Base-by-base conservation (phyloP, 2,797 vertebrate species). In the Capromys pilorides region DNA sequence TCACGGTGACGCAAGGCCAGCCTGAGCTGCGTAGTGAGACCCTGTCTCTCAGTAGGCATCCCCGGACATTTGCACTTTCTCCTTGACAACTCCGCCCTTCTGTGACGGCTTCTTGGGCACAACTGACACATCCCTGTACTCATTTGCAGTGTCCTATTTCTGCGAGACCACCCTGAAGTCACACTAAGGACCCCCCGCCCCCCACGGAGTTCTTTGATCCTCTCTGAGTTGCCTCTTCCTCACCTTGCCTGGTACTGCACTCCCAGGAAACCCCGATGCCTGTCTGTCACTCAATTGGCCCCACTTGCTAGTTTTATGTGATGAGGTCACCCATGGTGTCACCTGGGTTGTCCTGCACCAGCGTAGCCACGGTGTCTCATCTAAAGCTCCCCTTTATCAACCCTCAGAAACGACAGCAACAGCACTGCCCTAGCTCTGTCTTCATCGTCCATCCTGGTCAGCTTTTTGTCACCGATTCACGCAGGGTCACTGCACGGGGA, bases 171-270 rank as follows among this genome's bases (percentile, higher is more conserved):
- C 14, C 31, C 33, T 7, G 4, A 18, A 21, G 10, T n/a, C 13
- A 3, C 16, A 28, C 33, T 69, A 4, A 39, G 3, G 6, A 26
- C 13, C 54, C 0, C 6, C 19, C 0, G 6, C 28, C 19, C 28
- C 19, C 41, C 57, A 31, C 1, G 4, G 64, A 24, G 3, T 14
- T 33, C 26, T 28, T 51, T 21, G 22, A 6, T 33, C 6, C 6
- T 1, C 41, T 39, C 45, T 12, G 7, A 13, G 22, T 4, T 33
- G 24, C 21, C 1, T 18, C 24, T 3, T 5, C 19, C 3, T 64
- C 1, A 1, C 2, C 31, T 45, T 1, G 5, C 8, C 7, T 51
- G 6, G 8, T 18, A 51, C 22, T 19, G 9, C 24, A 2, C 0
- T 49, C 54, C 66, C 62, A 79, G 2, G 31, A 16, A 0, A 26